Conservation (phyloP, 2,113 vertebrate species). For the Diphyllodes magnificus region DNA sequence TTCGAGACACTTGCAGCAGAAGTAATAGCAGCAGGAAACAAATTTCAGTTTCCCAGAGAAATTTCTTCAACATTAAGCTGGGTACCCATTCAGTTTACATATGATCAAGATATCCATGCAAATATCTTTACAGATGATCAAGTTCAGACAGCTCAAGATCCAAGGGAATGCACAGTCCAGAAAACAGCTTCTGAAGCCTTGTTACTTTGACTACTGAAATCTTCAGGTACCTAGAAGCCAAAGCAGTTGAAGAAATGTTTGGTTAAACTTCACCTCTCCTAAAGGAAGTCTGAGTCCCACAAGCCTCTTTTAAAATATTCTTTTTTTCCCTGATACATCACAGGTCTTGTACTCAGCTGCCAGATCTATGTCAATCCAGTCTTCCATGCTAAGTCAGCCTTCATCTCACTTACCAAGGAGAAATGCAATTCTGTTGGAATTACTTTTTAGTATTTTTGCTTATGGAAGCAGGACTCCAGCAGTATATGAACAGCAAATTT, state of each 20-base stretch:
- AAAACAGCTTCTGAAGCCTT: background rate
- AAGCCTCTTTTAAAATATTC: background rate
- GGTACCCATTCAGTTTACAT: background rate
- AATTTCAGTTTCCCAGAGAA: background rate
- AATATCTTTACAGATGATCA: background rate
- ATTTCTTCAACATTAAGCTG: background rate
- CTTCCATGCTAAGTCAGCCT: background rate
- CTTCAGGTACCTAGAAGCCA: background rate
- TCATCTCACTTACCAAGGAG: background rate
- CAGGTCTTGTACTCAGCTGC: background rate
- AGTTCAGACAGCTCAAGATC: background rate
- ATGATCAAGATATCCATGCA: background rate
- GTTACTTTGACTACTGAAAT: background rate
- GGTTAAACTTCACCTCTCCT: background rate
- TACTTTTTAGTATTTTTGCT: background rate
- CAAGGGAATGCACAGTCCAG: background rate
- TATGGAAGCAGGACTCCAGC: background rate
- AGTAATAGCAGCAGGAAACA: background rate
- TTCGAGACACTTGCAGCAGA: background rate
- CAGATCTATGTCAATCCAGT: background rate
- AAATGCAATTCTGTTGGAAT: background rate
- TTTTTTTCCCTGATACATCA: background rate
- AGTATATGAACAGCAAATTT: background rate
- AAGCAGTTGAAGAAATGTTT: background rate
- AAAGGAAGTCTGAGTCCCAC: background rate